These are phyloP conservation scores for Aphelenchoides bicaudatus DNA, from an alignment of 2,888 invertebrate species.

Conservation along the genomic window DNA sequence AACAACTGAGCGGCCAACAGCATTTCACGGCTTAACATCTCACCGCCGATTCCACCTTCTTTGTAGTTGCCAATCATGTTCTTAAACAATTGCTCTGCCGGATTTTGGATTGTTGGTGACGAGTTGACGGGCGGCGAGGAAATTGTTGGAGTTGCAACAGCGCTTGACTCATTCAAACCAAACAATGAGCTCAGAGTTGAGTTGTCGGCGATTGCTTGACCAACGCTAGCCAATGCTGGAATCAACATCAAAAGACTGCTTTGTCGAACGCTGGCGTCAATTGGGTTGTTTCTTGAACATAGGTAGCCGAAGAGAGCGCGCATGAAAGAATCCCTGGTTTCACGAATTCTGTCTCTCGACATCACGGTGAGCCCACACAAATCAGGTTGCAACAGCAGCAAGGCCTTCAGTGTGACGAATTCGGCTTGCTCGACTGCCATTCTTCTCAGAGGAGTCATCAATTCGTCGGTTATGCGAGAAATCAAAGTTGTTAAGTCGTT, in stretches of 20 bases:
- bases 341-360: slow-evolving; percentile 43
- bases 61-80: background rate
- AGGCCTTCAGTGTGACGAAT: slow-evolving; percentile 52
- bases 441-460: slow-evolving; percentile 50
- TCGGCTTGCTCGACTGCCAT: slow-evolving; percentile 41
- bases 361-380: slow-evolving; percentile 40
- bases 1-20: slow-evolving; percentile 11
- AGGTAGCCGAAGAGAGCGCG: slow-evolving; percentile 50
- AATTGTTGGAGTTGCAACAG: background rate
- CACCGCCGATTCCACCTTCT: background rate
- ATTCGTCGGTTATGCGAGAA: slow-evolving; percentile 47
- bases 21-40: slow-evolving; percentile 10
- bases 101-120: too few species aligned
- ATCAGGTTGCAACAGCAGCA: slow-evolving; percentile 51
- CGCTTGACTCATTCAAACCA: slow-evolving; percentile 37
- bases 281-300: slow-evolving; percentile 32
- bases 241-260: slow-evolving; percentile 52
- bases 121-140: slow-evolving; percentile 1
- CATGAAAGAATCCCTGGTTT: slow-evolving; percentile 48
- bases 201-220: slow-evolving; percentile 35
- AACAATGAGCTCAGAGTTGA: slow-evolving; percentile 40
- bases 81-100: slow-evolving; percentile 6
- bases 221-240: slow-evolving; percentile 47
- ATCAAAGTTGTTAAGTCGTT: slow-evolving; percentile 28
- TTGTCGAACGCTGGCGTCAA: slow-evolving; percentile 52